Conservation (phyloP, 2,113 vertebrate species). For the Hylia prasina region DNA sequence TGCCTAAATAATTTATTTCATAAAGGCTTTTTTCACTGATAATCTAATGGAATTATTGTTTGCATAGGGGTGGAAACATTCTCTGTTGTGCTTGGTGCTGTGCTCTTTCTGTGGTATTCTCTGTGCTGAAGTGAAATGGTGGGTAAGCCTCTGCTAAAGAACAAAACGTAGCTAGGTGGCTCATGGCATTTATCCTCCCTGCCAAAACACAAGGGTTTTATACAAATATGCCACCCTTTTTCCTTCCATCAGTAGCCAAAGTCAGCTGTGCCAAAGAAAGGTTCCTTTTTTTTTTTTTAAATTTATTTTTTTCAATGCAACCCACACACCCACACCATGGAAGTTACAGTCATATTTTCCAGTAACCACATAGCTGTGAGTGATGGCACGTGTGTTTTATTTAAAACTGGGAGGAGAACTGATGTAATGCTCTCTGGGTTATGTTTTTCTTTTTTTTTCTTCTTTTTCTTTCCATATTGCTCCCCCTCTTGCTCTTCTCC, state of each 20-base stretch:
- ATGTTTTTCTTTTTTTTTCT: neutral
- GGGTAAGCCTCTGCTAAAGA: neutral
- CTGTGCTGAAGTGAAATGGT: neutral
- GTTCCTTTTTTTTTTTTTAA: neutral
- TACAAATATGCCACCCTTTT: slow-evolving; percentile 28
- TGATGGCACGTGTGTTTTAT: slow-evolving; percentile 67
- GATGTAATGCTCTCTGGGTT: slow-evolving; percentile 58
- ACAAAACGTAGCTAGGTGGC: neutral
- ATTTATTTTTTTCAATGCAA: neutral
- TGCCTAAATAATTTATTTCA: neutral
- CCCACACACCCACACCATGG: slow-evolving; percentile 41
- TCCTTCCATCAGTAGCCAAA: slow-evolving; percentile 24
- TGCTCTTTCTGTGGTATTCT: neutral
- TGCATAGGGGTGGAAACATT: neutral
- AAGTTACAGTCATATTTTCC: slow-evolving; percentile 70
- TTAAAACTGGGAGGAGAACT: slow-evolving; percentile 57
- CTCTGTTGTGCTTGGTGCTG: neutral
- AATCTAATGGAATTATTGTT: neutral
- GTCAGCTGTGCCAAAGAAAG: slow-evolving; percentile 20
- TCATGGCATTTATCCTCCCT: neutral
- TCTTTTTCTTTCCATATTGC: neutral
- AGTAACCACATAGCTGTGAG: slow-evolving; percentile 60
- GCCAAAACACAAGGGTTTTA: neutral
- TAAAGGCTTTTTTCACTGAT: neutral
- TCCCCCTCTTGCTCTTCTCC: neutral